These are phyloP conservation scores for Drosophila suzukii DNA, from an alignment of 1,140 invertebrate species.

Conservation along the genomic window DNA sequence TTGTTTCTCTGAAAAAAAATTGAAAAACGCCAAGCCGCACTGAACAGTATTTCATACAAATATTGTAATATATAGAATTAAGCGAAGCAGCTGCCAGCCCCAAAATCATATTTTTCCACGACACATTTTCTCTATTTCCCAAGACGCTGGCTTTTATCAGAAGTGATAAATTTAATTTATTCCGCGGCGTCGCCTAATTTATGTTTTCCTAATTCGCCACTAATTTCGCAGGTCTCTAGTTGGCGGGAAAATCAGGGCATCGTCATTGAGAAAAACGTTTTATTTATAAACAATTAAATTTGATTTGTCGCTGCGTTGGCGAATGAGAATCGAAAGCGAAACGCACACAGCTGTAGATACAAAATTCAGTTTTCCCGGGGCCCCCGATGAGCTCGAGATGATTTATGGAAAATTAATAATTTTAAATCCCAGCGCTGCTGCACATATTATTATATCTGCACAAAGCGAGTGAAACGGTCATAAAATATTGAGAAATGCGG, in stretches of 20 bases:
- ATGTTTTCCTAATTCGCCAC: conserved; percentile 78
- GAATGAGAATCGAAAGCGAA: conserved; percentile 36
- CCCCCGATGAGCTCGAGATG: conserved; percentile 17
- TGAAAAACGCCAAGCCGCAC: neutral
- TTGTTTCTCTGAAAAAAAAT: neutral
- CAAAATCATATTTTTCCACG: conserved; percentile 33
- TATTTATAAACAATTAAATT: conserved; percentile 83
- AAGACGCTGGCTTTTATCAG: conserved; percentile 58
- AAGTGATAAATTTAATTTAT: conserved; percentile 76
- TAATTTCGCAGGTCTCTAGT: conserved; percentile 65
- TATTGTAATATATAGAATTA: conserved; percentile 7
- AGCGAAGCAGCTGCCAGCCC: neutral
- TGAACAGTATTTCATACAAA: conserved; percentile 2
- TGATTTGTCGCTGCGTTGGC: conserved; percentile 71
- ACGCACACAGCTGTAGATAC: neutral
- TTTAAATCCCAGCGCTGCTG: conserved; percentile 36
- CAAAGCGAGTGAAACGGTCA: conserved; percentile 41
- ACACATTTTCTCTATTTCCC: conserved; percentile 62
- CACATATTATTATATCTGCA: conserved; percentile 24
- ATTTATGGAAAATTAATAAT: conserved; percentile 40
- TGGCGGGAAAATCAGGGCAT: conserved; percentile 21
- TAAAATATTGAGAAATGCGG: conserved; percentile 79
- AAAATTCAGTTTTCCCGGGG: conserved; percentile 39
- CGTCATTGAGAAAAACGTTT: conserved; percentile 78
- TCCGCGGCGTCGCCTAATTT: conserved; percentile 66